Evolutionary conservation across 2,888 invertebrate species (phyloP), one percentile per base, ranked within the genome.

Genomic region (Tridacna gigas): DNA sequence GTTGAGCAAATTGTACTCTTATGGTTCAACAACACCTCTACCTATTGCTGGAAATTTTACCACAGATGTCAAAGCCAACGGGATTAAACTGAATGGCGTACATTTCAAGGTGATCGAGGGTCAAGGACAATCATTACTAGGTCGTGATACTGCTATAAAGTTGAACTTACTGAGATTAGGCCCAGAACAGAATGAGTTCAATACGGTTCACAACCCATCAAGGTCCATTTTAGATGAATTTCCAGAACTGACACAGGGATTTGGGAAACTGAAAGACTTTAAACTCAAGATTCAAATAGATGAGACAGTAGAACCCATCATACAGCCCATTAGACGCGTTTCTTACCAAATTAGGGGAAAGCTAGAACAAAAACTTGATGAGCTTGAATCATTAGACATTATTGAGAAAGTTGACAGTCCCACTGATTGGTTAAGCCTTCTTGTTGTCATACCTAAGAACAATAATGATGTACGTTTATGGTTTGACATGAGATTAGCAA

Each of bases 371-470:
- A 77, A 88, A 11, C 48, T 74, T 26, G 74, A 74, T 51, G 74
- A 74, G 56, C 22, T 74, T n/a, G 79, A 89, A 74, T 22, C 79
- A 28, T 13, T 80, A 13, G 86, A 88, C 73, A 84, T 90, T 22
- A 89, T 90, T 25, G 90, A 91, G 77, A 81, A 79, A 63, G 89
- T 86, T 12, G 67, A 83, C 20, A 87, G 88, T 22, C 86, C 88
- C 7, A 87, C 76, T 47, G 71, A 79, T 20, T 89, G 89, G 89
- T 82, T 89, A 13, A 84, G 83, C 37, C 86, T 86, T 25, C 65
- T 86, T 5, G 86, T 89, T 13, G 81, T 84, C 13, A 88, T 89
- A 13, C 89, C 85, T 4, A 89, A 89, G 77, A 74, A 25, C n/a
- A n/a, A n/a, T 61, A 61, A 61, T 61, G 61, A 61, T 61, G 15